Evolutionary conservation across 2,888 invertebrate genomes (phyloP).

Genomic region (Ectemnius continuus): DNA sequence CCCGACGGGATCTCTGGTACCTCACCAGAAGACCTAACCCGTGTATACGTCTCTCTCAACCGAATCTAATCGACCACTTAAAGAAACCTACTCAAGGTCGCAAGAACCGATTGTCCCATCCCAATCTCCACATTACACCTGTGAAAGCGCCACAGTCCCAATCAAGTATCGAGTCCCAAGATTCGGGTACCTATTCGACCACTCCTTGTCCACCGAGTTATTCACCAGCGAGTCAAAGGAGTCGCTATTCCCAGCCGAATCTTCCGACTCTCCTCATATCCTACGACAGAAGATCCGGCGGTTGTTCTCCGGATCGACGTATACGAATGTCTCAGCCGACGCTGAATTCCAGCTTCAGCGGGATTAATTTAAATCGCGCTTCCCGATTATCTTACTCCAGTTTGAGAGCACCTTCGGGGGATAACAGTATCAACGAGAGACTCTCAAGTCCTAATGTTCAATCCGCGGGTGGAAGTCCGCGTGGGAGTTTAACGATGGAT

Average conservation of each 20-base stretch:
- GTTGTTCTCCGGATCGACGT: constrained; percentile 64
- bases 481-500: constrained; percentile 54
- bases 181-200: constrained; percentile 67
- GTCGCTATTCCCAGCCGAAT: constrained; percentile 73
- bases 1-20: constrained; percentile 80
- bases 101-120: constrained; percentile 70
- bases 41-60: constrained; percentile 73
- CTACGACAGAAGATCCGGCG: constrained; percentile 56
- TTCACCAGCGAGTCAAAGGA: constrained; percentile 72
- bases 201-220: constrained; percentile 69
- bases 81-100: constrained; percentile 60
- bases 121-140: constrained; percentile 71
- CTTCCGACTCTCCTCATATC: constrained; percentile 70
- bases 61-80: constrained; percentile 70
- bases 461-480: constrained; percentile 48
- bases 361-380: constrained; percentile 65
- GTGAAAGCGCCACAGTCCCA: constrained; percentile 66
- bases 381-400: constrained; percentile 70
- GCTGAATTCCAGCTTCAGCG: constrained; percentile 67
- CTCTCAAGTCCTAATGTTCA: constrained; percentile 67
- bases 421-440: constrained; percentile 68
- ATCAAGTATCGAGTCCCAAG: constrained; percentile 71
- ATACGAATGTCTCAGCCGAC: constrained; percentile 74
- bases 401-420: constrained; percentile 66
- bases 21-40: constrained; percentile 73